Base-by-base conservation (phyloP, 2,113 vertebrate species). In the Hiodon alosoides region DNA sequence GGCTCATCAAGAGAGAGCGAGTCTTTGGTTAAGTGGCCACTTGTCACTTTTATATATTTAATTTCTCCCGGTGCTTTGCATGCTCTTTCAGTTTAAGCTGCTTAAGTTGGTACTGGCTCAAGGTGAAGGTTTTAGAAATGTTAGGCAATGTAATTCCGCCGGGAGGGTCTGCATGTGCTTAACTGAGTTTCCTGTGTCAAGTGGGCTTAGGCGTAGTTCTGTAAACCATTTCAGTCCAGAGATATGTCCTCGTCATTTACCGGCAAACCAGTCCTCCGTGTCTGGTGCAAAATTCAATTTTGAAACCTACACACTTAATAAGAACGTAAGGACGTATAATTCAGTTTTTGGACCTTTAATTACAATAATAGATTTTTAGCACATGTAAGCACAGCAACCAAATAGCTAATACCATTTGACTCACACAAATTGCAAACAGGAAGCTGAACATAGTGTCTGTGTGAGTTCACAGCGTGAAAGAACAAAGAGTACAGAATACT, bases 1-100 rank as follows among this genome's bases (percentile, higher is more conserved):
- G 82, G 85, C 85, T 89, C 87, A 86, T 90, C 89, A 89, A 80
- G 84, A 87, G 81, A 81, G 81, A 86, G 86, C 80, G 78, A 87
- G 84, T 81, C 86, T 84, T 83, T 71, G 85, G 87, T 76, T 92
- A 91, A 91, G 89, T 91, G 86, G 87, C 85, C 85, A 83, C 89
- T 90, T 90, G 89, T 90, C 87, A 88, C 89, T 83, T 85, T 86
- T 90, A 86, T 89, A 89, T 88, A 88, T 90, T 90, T 88, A 71
- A 87, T 88, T 90, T 84, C 83, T 77, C 64, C 31, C 73, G 80
- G 81, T 79, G 79, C 81, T 77, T 85, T 73, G 81, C 78, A 79
- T 69, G 67, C 73, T 74, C 80, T 74, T 76, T 77, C 85, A 87
- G 86, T 86, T 84, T 78, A 77, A 83, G 73, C 80, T 76, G 83